phyloP scores from a whole-genome alignment of 2,888 invertebrate genomes.

The Perithous albicinctus region DNA sequence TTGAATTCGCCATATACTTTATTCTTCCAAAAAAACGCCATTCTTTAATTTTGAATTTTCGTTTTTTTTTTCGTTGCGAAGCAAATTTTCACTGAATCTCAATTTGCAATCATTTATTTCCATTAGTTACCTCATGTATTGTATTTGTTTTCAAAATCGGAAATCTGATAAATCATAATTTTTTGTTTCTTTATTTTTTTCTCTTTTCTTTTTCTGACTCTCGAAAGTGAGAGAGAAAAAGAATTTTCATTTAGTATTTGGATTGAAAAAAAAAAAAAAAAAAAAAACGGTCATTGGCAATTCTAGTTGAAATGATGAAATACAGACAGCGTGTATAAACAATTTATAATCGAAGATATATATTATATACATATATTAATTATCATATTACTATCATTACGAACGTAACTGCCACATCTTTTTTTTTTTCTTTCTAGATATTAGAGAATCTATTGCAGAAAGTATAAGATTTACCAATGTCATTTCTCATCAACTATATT shows the following conservation, averaged over 20 bases:
- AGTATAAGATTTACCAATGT: slow-evolving; percentile 59
- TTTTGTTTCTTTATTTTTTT: slow-evolving; percentile 27
- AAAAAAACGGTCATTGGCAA: too few relatives aligned
- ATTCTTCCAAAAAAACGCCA: neutral
- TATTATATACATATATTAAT: slow-evolving; percentile 49
- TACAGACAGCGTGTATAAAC: slow-evolving; percentile 59
- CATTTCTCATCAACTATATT: slow-evolving; percentile 56
- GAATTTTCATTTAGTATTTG: slow-evolving; percentile 3
- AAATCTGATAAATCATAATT: slow-evolving; percentile 33
- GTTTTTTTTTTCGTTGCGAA: slow-evolving; percentile 5
- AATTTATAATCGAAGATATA: slow-evolving; percentile 60
- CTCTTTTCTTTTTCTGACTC: slow-evolving; percentile 21
- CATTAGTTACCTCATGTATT: slow-evolving; percentile 5
- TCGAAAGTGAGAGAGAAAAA: slow-evolving; percentile 16
- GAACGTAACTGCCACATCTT: slow-evolving; percentile 37
- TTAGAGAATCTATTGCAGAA: slow-evolving; percentile 30
- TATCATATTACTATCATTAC: slow-evolving; percentile 36
- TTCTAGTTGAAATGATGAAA: slow-evolving; percentile 34
- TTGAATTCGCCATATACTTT: slow-evolving; percentile 22
- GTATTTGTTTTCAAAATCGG: slow-evolving; percentile 27
- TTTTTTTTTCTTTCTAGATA: slow-evolving; percentile 45
- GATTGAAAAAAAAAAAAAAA: neutral
- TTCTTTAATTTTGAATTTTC: slow-evolving; percentile 3
- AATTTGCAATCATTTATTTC: slow-evolving; percentile 17
- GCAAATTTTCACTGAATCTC: slow-evolving; percentile 2